Evolutionary conservation across 1,140 invertebrate genomes (phyloP).

Genomic region (Listronotus bonariensis): DNA sequence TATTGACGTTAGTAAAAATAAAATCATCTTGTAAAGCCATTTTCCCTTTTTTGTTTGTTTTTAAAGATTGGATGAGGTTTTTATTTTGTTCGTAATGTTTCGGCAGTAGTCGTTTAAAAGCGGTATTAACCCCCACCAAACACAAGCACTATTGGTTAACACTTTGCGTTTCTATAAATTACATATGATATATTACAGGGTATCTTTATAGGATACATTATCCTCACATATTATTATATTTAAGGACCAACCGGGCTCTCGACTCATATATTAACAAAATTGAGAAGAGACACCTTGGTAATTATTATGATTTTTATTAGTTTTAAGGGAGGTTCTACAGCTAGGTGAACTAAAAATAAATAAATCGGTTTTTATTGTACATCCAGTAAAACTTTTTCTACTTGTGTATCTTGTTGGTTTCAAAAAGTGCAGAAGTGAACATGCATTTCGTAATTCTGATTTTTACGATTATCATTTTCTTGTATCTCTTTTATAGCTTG

Average conservation of each 20-base stretch:
- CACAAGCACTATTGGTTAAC: conserved; percentile 56
- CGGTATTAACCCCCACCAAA: conserved; percentile 48
- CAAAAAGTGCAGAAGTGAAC: too few species aligned
- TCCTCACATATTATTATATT: conserved; percentile 56
- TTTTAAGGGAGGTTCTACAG: conserved; percentile 31
- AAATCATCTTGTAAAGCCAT: neutral
- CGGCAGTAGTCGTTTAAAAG: conserved; percentile 10
- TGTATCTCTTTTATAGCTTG: too few species aligned
- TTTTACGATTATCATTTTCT: too few species aligned
- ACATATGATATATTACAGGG: conserved; percentile 58
- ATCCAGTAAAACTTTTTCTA: too few species aligned
- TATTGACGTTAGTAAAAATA: conserved; percentile 5
- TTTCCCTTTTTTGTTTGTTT: neutral
- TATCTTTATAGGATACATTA: conserved; percentile 58
- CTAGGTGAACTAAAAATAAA: too few species aligned
- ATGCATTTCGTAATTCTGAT: too few species aligned
- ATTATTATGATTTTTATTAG: conserved; percentile 45
- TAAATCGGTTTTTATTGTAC: too few species aligned
- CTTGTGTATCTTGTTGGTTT: too few species aligned
- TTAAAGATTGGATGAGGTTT: too few species aligned
- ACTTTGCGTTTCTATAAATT: conserved; percentile 53
- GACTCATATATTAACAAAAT: conserved; percentile 39
- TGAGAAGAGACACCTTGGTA: conserved; percentile 49
- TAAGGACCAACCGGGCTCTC: conserved; percentile 55
- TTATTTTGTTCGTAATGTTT: neutral